phyloP scores from a whole-genome alignment of 2,888 invertebrate species.

The Nipponacmea schrenckii region DNA sequence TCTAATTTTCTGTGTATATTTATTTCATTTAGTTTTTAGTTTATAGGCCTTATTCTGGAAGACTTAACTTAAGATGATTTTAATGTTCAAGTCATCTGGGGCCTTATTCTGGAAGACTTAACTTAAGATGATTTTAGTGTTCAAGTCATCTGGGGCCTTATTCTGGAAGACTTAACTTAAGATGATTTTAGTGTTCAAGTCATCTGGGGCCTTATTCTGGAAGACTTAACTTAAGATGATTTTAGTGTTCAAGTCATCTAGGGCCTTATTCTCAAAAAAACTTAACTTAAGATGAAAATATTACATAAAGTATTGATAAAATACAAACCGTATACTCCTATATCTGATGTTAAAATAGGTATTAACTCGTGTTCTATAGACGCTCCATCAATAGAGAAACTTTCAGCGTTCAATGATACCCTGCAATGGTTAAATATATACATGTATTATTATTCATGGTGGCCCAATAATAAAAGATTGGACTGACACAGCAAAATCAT shows the following conservation, averaged over 20 bases:
- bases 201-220: too few relatives aligned
- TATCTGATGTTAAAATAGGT: slow-evolving; percentile 77
- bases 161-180: too few relatives aligned
- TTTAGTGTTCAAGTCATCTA: too few relatives aligned
- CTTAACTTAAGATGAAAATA: too few relatives aligned
- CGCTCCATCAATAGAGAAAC: slow-evolving; percentile 80
- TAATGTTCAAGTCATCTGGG: too few relatives aligned
- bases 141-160: too few relatives aligned
- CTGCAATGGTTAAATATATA: slow-evolving; percentile 55
- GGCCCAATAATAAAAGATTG: neutral
- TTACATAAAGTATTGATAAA: neutral
- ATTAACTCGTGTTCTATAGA: slow-evolving; percentile 79
- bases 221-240: too few relatives aligned
- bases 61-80: neutral
- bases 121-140: too few relatives aligned
- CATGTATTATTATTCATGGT: neutral
- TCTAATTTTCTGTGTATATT: too few relatives aligned
- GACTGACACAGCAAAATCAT: neutral
- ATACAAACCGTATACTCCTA: slow-evolving; percentile 68
- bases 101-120: too few relatives aligned
- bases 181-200: too few relatives aligned
- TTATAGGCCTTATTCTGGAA: neutral
- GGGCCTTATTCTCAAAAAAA: too few relatives aligned
- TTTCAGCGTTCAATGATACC: slow-evolving; percentile 79
- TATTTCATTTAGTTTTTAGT: neutral